Conservation (phyloP, 2,888 invertebrate genomes). For the Brachylomia viminalis region DNA sequence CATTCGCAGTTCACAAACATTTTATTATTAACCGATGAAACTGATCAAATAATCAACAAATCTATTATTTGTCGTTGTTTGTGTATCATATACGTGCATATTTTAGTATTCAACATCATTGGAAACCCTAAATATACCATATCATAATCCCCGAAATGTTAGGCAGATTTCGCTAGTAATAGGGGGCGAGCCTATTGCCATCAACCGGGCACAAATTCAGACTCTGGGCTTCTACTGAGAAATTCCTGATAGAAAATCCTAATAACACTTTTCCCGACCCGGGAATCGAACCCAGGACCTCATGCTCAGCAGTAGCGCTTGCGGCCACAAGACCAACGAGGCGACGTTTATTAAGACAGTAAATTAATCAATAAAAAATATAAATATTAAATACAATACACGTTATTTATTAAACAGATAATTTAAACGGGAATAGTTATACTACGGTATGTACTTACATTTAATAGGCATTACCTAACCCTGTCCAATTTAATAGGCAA, state of each 20-base stretch:
- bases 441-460: background rate
- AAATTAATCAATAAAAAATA: background rate
- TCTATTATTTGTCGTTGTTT: slow-evolving; percentile 9
- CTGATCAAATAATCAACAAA: slow-evolving; percentile 30
- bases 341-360: background rate
- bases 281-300: background rate
- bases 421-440: too few species aligned
- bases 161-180: background rate
- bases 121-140: background rate
- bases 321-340: too few species aligned
- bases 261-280: background rate
- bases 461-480: too few species aligned
- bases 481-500: too few species aligned
- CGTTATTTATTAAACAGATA: too few species aligned
- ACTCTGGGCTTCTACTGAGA: too few species aligned
- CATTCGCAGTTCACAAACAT: slow-evolving; percentile 6
- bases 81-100: background rate
- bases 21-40: slow-evolving; percentile 42
- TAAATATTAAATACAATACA: too few species aligned
- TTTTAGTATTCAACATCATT: background rate
- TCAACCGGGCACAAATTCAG: background rate
- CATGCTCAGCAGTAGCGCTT: background rate
- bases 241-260: background rate
- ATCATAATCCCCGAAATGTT: background rate
- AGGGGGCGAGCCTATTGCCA: background rate